Evolutionary conservation across 2,797 vertebrate genomes (phyloP).

Genomic region (Bryconaethiops microstoma): DNA sequence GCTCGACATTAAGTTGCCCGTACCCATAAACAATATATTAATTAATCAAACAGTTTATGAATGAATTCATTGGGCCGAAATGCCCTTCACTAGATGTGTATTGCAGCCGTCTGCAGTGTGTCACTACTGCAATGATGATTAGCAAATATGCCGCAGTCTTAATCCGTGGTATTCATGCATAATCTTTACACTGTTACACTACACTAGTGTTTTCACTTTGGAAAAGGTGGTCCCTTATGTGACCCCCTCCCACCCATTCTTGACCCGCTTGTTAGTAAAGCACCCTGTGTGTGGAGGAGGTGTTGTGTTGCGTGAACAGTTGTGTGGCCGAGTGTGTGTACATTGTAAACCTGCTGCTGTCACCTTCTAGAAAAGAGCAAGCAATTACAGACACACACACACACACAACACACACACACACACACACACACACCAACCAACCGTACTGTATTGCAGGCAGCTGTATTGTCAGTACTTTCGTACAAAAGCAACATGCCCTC

Average conservation of each 20-base stretch:
- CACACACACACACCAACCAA: not conserved
- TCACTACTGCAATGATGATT: not conserved
- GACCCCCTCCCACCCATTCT: not conserved
- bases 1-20: too few relatives aligned
- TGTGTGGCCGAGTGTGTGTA: conserved; percentile 64
- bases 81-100: too few relatives aligned
- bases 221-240: not conserved
- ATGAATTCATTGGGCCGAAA: too few relatives aligned
- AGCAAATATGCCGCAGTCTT: too few relatives aligned
- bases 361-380: conserved; percentile 73
- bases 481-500: not conserved
- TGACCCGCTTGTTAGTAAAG: conserved; percentile 36
- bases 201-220: not conserved
- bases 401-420: not conserved
- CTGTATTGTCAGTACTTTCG: conserved; percentile 28
- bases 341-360: conserved; percentile 68
- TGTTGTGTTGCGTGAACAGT: conserved; percentile 71
- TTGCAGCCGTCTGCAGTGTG: not conserved
- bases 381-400: conserved; percentile 66
- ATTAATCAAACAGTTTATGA: too few relatives aligned
- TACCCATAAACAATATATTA: too few relatives aligned
- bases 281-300: conserved; percentile 41
- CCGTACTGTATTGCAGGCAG: not conserved
- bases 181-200: not conserved
- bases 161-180: not conserved